Evolutionary conservation across 2,113 vertebrate genomes (phyloP), one percentile per base, ranked within the genome.

Genomic region (Callionymus lyra): DNA sequence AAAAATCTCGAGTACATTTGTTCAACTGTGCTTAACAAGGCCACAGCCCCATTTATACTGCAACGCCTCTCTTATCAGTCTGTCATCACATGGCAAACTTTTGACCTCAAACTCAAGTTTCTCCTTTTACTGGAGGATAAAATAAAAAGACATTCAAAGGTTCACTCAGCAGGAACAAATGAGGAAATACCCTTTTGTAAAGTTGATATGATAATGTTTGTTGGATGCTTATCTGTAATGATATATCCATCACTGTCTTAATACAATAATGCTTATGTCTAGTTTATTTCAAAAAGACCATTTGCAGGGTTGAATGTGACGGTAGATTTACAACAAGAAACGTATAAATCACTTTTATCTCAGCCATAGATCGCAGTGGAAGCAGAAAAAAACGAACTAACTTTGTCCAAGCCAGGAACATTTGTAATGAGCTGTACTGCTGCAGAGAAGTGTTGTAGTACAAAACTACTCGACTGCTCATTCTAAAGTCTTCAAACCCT

Each of bases 141-240:
- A 66, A 73, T 65, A 54, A 57, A 72, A 81, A 75, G 68, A 78
- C 70, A 74, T 80, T 80, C 81, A 78, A 77, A 82, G 72, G 72
- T 82, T 83, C 41, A 18, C 38, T 48, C 58, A 60, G 48, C 38
- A 42, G 50, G 21, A 48, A 27, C 37, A 52, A 31, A 46, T 32
- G 10, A 56, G 65, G 56, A 70, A 64, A 72, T 64, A 65, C 65
- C 57, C 50, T 12, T 41, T 48, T 27, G 54, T 58, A 56, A 35
- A 59, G 17, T 21, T 13, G 27, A 43, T 43, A 37, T 27, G 8
- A 27, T 27, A 5, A 5, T 27, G 4, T 27, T 27, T 8, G 4
- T 27, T 5, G 21, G 21, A 5, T 27, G 4, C 8, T 27, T 27
- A 4, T 5, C 21, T 27, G 4, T 27, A 27, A 5, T 27, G 21